Conservation (phyloP, 1,140 invertebrate genomes). For the Zaprionus tsacasi region DNA sequence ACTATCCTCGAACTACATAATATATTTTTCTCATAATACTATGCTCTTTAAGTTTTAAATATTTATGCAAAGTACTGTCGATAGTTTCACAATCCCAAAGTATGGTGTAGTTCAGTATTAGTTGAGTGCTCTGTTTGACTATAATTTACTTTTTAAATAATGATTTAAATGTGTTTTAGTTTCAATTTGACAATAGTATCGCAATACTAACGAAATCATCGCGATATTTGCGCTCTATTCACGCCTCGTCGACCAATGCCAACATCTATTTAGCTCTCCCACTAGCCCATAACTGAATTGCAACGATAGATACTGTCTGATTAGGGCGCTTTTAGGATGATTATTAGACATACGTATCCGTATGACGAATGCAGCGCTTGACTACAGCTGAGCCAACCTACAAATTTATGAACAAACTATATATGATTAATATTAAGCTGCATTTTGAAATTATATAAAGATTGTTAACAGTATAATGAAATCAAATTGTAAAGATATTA, state of each 20-base stretch:
- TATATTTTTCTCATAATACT: neutral
- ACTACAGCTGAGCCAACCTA: conserved; percentile 52
- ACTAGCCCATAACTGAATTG: conserved; percentile 21
- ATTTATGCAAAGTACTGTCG: neutral
- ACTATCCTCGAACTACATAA: neutral
- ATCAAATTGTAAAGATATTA: conserved; percentile 36
- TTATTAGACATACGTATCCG: conserved; percentile 1
- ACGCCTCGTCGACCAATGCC: conserved; percentile 30
- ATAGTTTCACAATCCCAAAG: neutral
- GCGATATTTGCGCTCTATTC: conserved; percentile 1
- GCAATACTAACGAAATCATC: neutral
- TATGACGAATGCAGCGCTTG: conserved; percentile 26
- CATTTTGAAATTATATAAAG: conserved; percentile 41
- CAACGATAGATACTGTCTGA: conserved; percentile 15
- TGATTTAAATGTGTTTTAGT: too few species aligned
- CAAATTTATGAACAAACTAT: conserved; percentile 53
- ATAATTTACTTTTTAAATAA: too few species aligned
- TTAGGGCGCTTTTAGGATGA: conserved; percentile 22
- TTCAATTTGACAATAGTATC: conserved; percentile 9
- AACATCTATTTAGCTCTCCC: conserved; percentile 4
- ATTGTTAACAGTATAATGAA: conserved; percentile 49
- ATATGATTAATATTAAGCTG: conserved; percentile 53
- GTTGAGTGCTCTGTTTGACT: too few species aligned
- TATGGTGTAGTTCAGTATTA: neutral
- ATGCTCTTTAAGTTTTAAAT: neutral